Conservation (phyloP, 1,140 invertebrate species). For the Drosophila micromelanica region DNA sequence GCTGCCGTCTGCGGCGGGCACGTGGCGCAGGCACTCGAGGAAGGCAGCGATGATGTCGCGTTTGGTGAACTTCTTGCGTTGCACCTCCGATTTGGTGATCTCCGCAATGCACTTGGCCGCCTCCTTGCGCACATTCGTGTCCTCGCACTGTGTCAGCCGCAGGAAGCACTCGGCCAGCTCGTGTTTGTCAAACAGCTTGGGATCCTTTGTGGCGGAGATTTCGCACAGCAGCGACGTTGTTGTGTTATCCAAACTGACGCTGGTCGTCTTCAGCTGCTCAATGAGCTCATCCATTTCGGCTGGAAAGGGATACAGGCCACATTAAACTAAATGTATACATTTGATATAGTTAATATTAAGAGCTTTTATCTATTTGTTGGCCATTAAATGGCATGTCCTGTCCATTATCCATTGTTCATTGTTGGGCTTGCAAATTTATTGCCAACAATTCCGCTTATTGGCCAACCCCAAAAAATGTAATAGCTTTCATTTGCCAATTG, state of each 20-base stretch:
- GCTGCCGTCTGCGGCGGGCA: constrained; percentile 75
- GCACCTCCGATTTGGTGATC: constrained; percentile 88
- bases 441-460: constrained; percentile 58
- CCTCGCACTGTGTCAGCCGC: constrained; percentile 63
- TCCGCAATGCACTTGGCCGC: constrained; percentile 89
- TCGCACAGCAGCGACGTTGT: constrained; percentile 69
- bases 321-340: constrained; percentile 5
- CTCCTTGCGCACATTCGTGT: constrained; percentile 76
- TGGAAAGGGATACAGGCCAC: constrained; percentile 7
- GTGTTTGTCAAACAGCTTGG: constrained; percentile 81
- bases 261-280: constrained; percentile 77
- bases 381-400: constrained; percentile 32
- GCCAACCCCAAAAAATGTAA: constrained; percentile 10
- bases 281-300: constrained; percentile 83
- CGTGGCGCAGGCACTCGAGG: constrained; percentile 84
- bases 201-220: constrained; percentile 82
- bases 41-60: constrained; percentile 86
- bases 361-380: constrained; percentile 3
- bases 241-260: constrained; percentile 67
- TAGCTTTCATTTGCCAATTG: constrained; percentile 35
- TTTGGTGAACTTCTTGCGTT: constrained; percentile 88
- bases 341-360: constrained; percentile 4
- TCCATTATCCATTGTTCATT: background rate
- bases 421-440: constrained; percentile 39
- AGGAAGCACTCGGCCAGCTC: constrained; percentile 78